Evolutionary conservation across 2,113 vertebrate genomes (phyloP).

Genomic region (Hydrochoerus hydrochaeris): DNA sequence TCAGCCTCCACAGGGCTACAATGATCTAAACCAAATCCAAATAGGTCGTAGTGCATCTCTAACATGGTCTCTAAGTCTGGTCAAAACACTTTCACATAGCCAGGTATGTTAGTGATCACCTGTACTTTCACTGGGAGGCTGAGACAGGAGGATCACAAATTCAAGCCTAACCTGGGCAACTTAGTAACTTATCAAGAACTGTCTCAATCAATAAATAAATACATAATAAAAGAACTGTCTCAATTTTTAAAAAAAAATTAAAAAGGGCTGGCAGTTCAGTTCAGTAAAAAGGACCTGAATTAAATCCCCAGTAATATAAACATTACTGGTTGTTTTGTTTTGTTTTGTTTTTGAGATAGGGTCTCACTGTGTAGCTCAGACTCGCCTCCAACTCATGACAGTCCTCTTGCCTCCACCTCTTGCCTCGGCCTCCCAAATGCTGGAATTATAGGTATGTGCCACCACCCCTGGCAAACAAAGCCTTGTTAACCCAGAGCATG

Average conservation of each 20-base stretch:
- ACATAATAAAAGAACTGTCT: too few relatives aligned
- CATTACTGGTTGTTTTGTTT: background rate
- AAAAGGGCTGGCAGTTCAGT: background rate
- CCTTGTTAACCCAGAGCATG: background rate
- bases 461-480: background rate
- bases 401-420: background rate
- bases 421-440: background rate
- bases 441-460: background rate
- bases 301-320: background rate
- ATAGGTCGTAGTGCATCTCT: background rate
- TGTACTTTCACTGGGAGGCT: background rate
- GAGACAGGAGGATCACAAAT: background rate
- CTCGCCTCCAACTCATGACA: background rate
- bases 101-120: background rate
- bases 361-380: background rate
- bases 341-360: background rate
- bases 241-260: background rate
- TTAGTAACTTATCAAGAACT: background rate
- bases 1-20: background rate
- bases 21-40: background rate
- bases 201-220: background rate
- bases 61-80: background rate
- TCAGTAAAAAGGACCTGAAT: background rate
- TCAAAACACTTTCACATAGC: background rate
- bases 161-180: background rate